Conservation (phyloP, 2,888 invertebrate genomes). For the Smittia sp. region DNA sequence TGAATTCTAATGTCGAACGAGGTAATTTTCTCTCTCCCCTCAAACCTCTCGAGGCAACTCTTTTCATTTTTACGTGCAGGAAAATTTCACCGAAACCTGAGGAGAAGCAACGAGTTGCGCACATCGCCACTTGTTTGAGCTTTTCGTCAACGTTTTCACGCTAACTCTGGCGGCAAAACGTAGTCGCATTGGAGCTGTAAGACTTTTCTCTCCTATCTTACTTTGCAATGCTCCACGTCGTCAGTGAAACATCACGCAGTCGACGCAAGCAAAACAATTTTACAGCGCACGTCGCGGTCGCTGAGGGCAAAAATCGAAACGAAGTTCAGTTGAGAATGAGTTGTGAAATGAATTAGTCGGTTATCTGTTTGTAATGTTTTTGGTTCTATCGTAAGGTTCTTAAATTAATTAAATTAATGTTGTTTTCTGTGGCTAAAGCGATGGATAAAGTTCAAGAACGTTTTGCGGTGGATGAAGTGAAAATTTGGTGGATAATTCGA, state of each 20-base stretch:
- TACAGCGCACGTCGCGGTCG: neutral
- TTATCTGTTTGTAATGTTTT: conserved; percentile 16
- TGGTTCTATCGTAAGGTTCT: conserved; percentile 28
- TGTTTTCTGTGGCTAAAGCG: neutral
- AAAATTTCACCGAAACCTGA: neutral
- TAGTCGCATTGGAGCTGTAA: neutral
- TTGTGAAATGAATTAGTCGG: conserved; percentile 13
- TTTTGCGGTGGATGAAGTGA: neutral
- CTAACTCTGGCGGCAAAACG: neutral
- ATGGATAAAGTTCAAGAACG: neutral
- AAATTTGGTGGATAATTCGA: neutral
- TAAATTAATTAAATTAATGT: conserved; percentile 14
- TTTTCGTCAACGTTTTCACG: conserved; percentile 2
- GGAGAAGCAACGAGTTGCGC: conserved; percentile 40
- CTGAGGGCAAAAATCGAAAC: neutral
- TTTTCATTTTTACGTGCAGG: neutral
- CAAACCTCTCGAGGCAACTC: neutral
- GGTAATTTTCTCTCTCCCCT: too few relatives aligned
- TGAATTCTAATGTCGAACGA: too few relatives aligned
- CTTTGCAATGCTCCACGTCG: neutral
- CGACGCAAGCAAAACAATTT: neutral
- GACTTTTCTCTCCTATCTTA: too few relatives aligned
- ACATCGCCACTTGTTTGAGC: conserved; percentile 42
- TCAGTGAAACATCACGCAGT: neutral
- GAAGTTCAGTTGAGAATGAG: conserved; percentile 19